A percentile compares a stretch with the other conserved stretches of the same genome.
phyloP scores from a whole-genome alignment of 2,113 vertebrate species.

The Colius striatus region DNA sequence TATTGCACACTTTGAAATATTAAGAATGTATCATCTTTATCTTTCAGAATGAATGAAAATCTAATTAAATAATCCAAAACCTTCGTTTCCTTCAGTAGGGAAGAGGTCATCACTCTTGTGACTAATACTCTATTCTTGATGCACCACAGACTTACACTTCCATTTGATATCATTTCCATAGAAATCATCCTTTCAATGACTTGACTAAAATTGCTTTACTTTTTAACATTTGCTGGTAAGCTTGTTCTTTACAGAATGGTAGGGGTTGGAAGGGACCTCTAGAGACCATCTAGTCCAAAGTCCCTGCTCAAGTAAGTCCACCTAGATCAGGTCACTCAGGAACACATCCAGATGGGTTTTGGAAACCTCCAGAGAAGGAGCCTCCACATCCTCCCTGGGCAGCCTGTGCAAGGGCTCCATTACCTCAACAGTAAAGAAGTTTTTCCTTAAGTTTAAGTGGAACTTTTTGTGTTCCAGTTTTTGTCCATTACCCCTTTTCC shows the following conservation, averaged over 20 bases:
- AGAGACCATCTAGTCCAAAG: no score
- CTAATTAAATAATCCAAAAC: not conserved
- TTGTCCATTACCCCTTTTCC: no score
- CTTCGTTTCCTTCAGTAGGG: not conserved
- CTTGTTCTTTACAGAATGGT: not conserved
- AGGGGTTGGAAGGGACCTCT: no score
- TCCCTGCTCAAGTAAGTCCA: no score
- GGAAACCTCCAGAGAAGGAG: no score
- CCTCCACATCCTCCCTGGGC: no score
- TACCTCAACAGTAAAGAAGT: no score
- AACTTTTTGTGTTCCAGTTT: no score
- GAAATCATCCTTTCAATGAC: not conserved
- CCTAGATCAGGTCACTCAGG: no score
- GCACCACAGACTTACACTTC: not conserved
- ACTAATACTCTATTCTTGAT: not conserved
- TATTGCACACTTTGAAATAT: not conserved
- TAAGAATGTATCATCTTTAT: not conserved
- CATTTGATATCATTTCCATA: not conserved
- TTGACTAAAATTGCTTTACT: not conserved
- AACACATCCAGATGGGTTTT: no score
- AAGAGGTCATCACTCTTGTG: not conserved
- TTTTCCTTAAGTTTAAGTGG: no score
- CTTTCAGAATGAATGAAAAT: not conserved
- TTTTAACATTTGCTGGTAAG: not conserved
- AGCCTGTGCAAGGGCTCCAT: no score